Base-by-base conservation (phyloP, 2,888 invertebrate genomes). In the Agrotis ipsilon region DNA sequence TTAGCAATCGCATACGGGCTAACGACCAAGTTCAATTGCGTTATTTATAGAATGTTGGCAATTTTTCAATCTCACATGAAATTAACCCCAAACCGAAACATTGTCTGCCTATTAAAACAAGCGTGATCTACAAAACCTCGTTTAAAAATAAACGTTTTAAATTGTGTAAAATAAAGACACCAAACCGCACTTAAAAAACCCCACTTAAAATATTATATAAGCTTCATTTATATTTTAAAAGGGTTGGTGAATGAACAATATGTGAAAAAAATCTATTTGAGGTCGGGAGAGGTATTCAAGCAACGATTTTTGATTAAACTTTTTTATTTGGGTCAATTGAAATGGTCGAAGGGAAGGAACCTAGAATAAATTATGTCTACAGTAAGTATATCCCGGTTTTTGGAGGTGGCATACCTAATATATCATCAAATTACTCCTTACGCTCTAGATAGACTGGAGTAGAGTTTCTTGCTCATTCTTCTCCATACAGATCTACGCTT, bases 161-260 rank as follows among this genome's bases (percentile, higher is more conserved):
- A 49, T 67, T 45, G 14, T 55, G 49, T 51, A 24, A 19, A 59
- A 68, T 59, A 61, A 32, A 24, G 62, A 68, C 57, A 52, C 24
- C 72, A 78, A 39, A 51, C 67, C 66, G 39, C 57, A 62, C 64
- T 68, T 68, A 19, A 19, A 32, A 59, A 71, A 68, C 24, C 57
- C 58, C 51, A 71, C 70, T 80, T 80, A 69, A 82, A 79, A 68
- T 72, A 78, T 72, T 65, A 72, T 72, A 72, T 52, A n/a, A n/a
- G n/a, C 51, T 46, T 74, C 73, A 72, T 78, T 82, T 79, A 68
- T 82, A 57, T 78, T 82, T 68, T 39, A 82, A 68, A 79, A 62
- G 80, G 82, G 74, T 72, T 73, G 18, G 46, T 16, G 39, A 61
- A 55, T 59, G 54, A 59, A 63, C 45, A 49, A 32, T 64, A n/a